phyloP scores from a whole-genome alignment of 1,140 invertebrate genomes.

The Musca domestica region DNA sequence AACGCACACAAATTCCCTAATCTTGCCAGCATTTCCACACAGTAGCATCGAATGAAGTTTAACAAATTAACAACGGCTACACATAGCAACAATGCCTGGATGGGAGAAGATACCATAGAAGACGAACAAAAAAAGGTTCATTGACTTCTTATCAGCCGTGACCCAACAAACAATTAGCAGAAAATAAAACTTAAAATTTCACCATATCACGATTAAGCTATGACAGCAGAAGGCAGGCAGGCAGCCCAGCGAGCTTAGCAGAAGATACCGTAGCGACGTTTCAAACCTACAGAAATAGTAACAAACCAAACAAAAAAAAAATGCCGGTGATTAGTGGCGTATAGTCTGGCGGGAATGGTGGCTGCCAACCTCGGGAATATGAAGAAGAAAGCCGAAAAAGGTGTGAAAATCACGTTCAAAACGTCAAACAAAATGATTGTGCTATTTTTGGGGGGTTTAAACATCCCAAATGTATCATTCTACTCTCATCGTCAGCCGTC shows the following conservation, averaged over 20 bases:
- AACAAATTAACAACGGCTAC: too few species aligned
- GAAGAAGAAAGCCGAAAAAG: conserved; percentile 7
- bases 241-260: too few species aligned
- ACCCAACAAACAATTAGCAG: conserved; percentile 14
- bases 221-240: background rate
- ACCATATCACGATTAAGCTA: conserved; percentile 7
- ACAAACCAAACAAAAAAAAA: background rate
- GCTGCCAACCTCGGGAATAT: background rate
- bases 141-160: background rate
- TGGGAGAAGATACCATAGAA: background rate
- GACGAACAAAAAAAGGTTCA: conserved; percentile 1
- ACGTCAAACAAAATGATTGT: conserved; percentile 1
- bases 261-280: too few species aligned
- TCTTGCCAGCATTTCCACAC: too few species aligned
- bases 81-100: background rate
- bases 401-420: conserved; percentile 19
- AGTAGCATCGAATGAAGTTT: too few species aligned
- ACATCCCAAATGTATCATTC: background rate
- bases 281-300: background rate
- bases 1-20: too few species aligned
- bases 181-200: conserved; percentile 15
- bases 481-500: background rate
- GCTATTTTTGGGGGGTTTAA: background rate
- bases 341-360: too few species aligned
- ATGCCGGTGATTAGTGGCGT: too few species aligned